Evolutionary conservation across 2,888 invertebrate species (phyloP).

Genomic region (Dinocampus coccinellae): DNA sequence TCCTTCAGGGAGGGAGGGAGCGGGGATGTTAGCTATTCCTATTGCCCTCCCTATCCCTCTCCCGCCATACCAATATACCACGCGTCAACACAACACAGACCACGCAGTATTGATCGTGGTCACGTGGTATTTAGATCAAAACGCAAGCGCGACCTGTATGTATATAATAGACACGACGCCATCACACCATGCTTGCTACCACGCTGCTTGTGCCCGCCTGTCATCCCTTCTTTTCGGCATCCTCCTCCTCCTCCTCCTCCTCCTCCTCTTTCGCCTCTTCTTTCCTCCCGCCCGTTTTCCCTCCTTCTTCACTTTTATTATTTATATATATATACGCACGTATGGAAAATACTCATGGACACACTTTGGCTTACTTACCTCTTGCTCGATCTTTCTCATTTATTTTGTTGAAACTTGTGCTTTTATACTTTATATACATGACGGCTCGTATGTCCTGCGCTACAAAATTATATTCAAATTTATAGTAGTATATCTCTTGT

Average conservation of each 20-base stretch:
- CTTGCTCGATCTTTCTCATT: slow-evolving; percentile 31
- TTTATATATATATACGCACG: too few species aligned
- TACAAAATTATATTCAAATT: too few species aligned
- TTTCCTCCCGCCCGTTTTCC: too few species aligned
- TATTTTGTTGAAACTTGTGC: slow-evolving; percentile 25
- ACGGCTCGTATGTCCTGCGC: slow-evolving; percentile 34
- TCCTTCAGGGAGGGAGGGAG: slow-evolving; percentile 53
- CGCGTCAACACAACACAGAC: slow-evolving; percentile 30
- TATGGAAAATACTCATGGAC: too few species aligned
- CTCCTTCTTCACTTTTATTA: too few species aligned
- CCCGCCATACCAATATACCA: slow-evolving; percentile 2
- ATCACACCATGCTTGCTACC: slow-evolving; percentile 71
- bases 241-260: too few species aligned
- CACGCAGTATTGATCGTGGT: slow-evolving; percentile 63
- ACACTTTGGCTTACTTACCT: slow-evolving; percentile 14
- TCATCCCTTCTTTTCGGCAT: slow-evolving; percentile 51
- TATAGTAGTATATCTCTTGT: too few species aligned
- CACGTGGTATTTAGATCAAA: slow-evolving; percentile 67
- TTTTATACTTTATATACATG: slow-evolving; percentile 31
- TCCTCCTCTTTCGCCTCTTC: too few species aligned
- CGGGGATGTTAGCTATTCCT: slow-evolving; percentile 16
- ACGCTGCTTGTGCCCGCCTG: slow-evolving; percentile 57
- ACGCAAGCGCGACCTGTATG: slow-evolving; percentile 71
- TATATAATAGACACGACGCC: slow-evolving; percentile 58
- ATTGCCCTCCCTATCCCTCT: neutral